Evolutionary conservation across 2,888 invertebrate species (phyloP), one percentile per base, ranked within the genome.

Genomic region (Acleris sparsana): DNA sequence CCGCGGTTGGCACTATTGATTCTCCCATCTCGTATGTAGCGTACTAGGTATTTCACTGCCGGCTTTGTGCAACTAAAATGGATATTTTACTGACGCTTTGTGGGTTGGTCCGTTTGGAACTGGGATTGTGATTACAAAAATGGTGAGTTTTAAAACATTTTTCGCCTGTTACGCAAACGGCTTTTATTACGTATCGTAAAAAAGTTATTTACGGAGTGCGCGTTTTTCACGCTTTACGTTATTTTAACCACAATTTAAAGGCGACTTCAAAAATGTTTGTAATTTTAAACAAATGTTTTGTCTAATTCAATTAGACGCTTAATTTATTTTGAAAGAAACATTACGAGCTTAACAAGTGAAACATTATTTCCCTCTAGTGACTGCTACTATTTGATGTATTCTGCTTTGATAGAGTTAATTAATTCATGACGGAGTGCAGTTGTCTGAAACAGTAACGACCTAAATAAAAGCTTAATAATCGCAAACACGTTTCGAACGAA

Each of bases 401-500:
- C 39, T 49, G 46, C 48, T 55, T 48, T 48, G 49, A 44, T 25
- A 13, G 25, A 25, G 49, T 53, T 49, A 48, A 53, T 65, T 56
- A 60, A 60, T 65, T 20, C 20, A n/a, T 44, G 55, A 7, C 29
- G 17, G 48, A 53, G 13, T 60, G 64, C 60, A 55, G 43, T 59
- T 55, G 55, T 60, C 49, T 55, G 55, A 43, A 18, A 43, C 29
- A 29, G n/a, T 60, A 29, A 65, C 44, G 44, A 65, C 51, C 44
- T 17, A 53, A 39, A 39, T 39, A 13, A 39, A 43, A 16, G 52
- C 25, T 57, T 63, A 63, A 56, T 61, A 61, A 65, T 65, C 51
- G 52, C 59, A 56, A 65, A 65, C 61, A 61, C 53, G 63, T 33
- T 60, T 64, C 64, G 56, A 73, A 74, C 73, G 67, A 72, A 73